Evolutionary conservation across 2,888 invertebrate genomes (phyloP).

Genomic region (Scaptomyza cyrtandrae): DNA sequence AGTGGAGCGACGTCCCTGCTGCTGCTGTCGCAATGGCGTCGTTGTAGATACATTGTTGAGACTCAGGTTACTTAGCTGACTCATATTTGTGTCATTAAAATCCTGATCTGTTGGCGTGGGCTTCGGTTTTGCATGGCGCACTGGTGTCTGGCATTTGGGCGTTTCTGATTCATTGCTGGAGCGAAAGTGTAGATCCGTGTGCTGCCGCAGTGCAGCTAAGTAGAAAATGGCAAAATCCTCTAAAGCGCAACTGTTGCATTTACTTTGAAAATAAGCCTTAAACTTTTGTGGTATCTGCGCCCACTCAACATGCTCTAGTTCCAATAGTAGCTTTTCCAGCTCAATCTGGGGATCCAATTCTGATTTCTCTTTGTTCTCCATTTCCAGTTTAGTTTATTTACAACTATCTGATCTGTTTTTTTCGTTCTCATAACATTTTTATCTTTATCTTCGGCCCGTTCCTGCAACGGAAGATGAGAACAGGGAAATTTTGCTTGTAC

Average conservation of each 20-base stretch:
- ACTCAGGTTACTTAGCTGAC: conserved; percentile 45
- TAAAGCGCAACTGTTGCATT: conserved; percentile 59
- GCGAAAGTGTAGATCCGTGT: conserved; percentile 85
- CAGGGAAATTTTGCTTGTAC: conserved; percentile 76
- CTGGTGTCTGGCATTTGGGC: conserved; percentile 66
- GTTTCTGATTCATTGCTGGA: conserved; percentile 60
- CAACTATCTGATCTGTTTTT: conserved; percentile 8
- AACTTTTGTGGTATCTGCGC: conserved; percentile 49
- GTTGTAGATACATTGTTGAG: conserved; percentile 38
- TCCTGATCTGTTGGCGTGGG: conserved; percentile 11
- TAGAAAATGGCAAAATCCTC: conserved; percentile 87
- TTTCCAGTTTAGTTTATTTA: conserved; percentile 25
- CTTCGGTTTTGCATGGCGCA: conserved; percentile 28
- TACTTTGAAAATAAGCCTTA: conserved; percentile 45
- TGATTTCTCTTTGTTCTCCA: conserved; percentile 27
- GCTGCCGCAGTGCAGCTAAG: conserved; percentile 86
- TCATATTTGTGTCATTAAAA: conserved; percentile 46
- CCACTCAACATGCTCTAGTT: conserved; percentile 39
- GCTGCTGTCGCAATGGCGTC: conserved; percentile 52
- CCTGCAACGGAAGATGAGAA: conserved; percentile 81
- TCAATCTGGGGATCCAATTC: conserved; percentile 35
- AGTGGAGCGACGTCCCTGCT: conserved; percentile 41
- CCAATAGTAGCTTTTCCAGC: conserved; percentile 49
- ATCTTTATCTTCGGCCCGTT: conserved; percentile 48
- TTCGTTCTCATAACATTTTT: conserved; percentile 35